Evolutionary conservation across 2,797 vertebrate species (phyloP).

Genomic region (Danionella dracula): DNA sequence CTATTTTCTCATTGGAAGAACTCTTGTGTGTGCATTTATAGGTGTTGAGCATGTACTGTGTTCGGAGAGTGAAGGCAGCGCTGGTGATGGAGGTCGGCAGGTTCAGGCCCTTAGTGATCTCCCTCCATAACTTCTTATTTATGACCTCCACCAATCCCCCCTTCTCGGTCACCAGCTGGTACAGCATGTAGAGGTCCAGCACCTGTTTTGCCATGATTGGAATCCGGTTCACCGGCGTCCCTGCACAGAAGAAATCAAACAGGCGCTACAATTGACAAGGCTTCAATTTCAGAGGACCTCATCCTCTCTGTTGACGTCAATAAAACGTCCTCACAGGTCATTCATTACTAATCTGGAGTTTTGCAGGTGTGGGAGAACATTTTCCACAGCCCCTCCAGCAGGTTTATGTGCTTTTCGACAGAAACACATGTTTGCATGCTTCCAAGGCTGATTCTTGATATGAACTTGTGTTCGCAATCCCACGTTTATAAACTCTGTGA

Average conservation of each 20-base stretch:
- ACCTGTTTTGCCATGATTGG: slow-evolving; percentile 99
- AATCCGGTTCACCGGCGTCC: slow-evolving; percentile 94
- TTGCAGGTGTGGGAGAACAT: slow-evolving; percentile 2
- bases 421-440: slow-evolving; percentile 7
- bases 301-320: too few species aligned
- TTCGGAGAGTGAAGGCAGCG: slow-evolving; percentile 94
- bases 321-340: background rate
- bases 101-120: slow-evolving; percentile 96
- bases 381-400: background rate
- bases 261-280: background rate
- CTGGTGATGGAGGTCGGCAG: slow-evolving; percentile 98
- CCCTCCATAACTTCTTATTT: slow-evolving; percentile 97
- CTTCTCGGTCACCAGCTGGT: slow-evolving; percentile 94
- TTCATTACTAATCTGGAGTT: background rate
- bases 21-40: background rate
- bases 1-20: too few species aligned
- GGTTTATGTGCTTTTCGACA: background rate
- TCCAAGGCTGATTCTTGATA: slow-evolving; percentile 20
- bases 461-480: slow-evolving; percentile 31
- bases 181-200: slow-evolving; percentile 93
- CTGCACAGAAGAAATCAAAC: slow-evolving; percentile 59
- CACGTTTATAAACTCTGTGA: background rate
- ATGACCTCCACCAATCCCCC: slow-evolving; percentile 96
- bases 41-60: slow-evolving; percentile 78
- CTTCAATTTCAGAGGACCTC: background rate